Evolutionary conservation across 2,113 vertebrate genomes (phyloP).

Genomic region (Podiceps cristatus): DNA sequence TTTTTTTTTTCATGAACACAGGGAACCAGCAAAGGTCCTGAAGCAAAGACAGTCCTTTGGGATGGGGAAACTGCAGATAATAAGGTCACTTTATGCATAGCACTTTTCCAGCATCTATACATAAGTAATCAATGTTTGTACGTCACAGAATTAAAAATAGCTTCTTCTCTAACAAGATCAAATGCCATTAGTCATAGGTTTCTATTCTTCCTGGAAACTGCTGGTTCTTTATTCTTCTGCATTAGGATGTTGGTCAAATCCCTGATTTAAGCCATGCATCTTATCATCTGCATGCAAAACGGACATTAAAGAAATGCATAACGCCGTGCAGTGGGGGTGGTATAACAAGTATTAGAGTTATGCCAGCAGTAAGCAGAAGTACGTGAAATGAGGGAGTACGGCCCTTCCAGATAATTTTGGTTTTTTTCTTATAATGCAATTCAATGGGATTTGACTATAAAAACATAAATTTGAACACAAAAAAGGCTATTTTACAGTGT

Average conservation of each 20-base stretch:
- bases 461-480: background rate
- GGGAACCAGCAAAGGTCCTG: background rate
- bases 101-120: background rate
- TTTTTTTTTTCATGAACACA: background rate
- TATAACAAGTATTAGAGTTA: background rate
- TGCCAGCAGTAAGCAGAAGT: background rate
- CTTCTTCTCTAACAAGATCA: conserved; percentile 15
- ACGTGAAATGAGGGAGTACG: background rate
- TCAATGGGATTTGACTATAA: background rate
- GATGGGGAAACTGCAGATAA: background rate
- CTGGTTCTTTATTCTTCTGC: background rate
- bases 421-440: background rate
- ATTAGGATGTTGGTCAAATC: background rate
- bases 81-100: background rate
- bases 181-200: conserved; percentile 43
- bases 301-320: background rate
- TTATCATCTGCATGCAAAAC: background rate
- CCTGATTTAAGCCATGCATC: background rate
- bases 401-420: background rate
- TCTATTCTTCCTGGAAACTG: conserved; percentile 2
- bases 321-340: background rate
- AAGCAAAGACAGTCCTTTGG: background rate
- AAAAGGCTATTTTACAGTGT: background rate
- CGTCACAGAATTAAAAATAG: conserved; percentile 60
- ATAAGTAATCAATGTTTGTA: conserved; percentile 40